These are phyloP conservation scores for Ptilonorhynchus violaceus DNA, from an alignment of 2,113 vertebrate species.

Conservation along the genomic window DNA sequence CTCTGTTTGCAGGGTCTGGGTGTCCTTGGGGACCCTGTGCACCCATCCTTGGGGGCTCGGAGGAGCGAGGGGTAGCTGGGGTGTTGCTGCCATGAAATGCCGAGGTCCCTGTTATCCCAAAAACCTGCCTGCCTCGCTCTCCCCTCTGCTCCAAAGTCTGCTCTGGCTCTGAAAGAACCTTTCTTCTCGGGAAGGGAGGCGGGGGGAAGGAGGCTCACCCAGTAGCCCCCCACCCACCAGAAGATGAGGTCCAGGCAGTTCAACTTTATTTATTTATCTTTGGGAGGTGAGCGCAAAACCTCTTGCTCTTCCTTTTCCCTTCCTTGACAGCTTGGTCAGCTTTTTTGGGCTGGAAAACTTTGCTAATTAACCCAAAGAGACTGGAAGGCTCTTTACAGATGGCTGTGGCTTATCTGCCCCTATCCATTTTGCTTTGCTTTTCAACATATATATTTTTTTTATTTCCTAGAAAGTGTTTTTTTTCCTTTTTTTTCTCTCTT, in stretches of 20 bases:
- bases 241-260: background rate
- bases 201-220: background rate
- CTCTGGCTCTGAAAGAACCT: conserved; percentile 7
- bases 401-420: conserved; percentile 5
- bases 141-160: background rate
- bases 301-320: conserved; percentile 27
- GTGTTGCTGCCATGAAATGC: background rate
- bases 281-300: background rate
- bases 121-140: background rate
- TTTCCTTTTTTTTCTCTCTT: no score
- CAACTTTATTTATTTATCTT: conserved; percentile 2
- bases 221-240: background rate
- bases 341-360: conserved; percentile 38
- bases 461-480: background rate
- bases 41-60: fast-evolving
- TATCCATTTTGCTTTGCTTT: conserved; percentile 19
- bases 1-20: background rate
- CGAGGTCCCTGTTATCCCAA: background rate
- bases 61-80: background rate
- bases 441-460: background rate
- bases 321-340: conserved; percentile 1
- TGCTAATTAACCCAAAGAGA: conserved; percentile 42
- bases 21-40: background rate
- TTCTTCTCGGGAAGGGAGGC: background rate
- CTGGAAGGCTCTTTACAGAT: conserved; percentile 6